Evolutionary conservation across 1,140 invertebrate species (phyloP).

Genomic region (Magallana angulata): DNA sequence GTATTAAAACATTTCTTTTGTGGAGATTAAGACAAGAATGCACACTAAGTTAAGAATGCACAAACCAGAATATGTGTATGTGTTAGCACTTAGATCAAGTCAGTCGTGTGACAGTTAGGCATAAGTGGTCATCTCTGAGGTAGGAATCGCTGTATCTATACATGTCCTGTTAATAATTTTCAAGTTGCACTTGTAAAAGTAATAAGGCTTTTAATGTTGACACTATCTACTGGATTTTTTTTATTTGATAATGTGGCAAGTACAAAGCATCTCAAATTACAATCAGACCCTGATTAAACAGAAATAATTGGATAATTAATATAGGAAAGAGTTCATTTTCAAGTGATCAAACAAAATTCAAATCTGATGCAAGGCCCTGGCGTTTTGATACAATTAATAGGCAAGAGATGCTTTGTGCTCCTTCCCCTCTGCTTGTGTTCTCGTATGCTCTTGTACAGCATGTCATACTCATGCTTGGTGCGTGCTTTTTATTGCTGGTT

Average conservation of each 20-base stretch:
- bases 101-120: background rate
- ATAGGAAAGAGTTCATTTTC: too few species aligned
- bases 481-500: constrained; percentile 57
- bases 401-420: constrained; percentile 3
- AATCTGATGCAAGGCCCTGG: too few species aligned
- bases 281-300: too few species aligned
- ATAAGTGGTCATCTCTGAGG: background rate
- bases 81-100: constrained; percentile 22
- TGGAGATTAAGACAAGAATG: background rate
- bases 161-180: background rate
- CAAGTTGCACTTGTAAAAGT: constrained; percentile 28
- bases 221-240: constrained; percentile 17
- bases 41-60: constrained; percentile 25
- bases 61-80: background rate
- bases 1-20: constrained; percentile 51
- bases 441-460: constrained; percentile 34
- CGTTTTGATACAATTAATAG: too few species aligned
- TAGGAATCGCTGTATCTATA: background rate
- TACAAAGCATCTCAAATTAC: constrained; percentile 7
- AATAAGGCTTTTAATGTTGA: constrained; percentile 32
- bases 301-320: too few species aligned
- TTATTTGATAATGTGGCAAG: constrained; percentile 13
- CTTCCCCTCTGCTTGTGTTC: constrained; percentile 35
- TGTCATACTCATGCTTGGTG: constrained; percentile 58
- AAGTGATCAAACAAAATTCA: too few species aligned